phyloP scores from a whole-genome alignment of 2,888 invertebrate species.

The Leucophora obtusa region DNA sequence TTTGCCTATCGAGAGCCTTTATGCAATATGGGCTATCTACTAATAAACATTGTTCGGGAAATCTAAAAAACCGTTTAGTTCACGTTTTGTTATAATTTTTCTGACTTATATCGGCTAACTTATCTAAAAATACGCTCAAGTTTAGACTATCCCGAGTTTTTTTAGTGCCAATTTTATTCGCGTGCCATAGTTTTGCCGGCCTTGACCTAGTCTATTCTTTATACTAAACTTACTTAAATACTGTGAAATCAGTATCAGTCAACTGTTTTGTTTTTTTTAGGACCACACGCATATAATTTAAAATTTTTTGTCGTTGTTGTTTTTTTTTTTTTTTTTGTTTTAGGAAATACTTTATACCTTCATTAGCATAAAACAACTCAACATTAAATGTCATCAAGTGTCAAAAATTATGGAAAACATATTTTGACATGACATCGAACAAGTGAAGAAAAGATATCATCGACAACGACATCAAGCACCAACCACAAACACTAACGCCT shows the following conservation, averaged over 20 bases:
- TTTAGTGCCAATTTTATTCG: no score
- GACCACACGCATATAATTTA: constrained; percentile 35
- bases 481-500: neutral
- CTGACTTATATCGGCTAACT: no score
- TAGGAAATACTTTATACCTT: constrained; percentile 3
- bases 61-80: no score
- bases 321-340: neutral
- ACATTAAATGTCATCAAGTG: constrained; percentile 54
- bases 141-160: no score
- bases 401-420: constrained; percentile 60
- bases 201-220: neutral
- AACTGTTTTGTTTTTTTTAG: neutral
- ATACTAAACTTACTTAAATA: constrained; percentile 31
- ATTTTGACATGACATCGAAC: constrained; percentile 57
- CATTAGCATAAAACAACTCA: constrained; percentile 53
- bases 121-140: no score
- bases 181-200: no score
- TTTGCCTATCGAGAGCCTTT: no score
- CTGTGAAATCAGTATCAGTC: constrained; percentile 47
- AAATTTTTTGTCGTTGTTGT: constrained; percentile 10
- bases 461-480: constrained; percentile 13
- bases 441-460: constrained; percentile 34
- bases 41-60: no score
- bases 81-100: no score
- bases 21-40: no score